These are phyloP conservation scores for Thaumetopoea pityocampa DNA, from an alignment of 1,140 invertebrate genomes.

Conservation along the genomic window DNA sequence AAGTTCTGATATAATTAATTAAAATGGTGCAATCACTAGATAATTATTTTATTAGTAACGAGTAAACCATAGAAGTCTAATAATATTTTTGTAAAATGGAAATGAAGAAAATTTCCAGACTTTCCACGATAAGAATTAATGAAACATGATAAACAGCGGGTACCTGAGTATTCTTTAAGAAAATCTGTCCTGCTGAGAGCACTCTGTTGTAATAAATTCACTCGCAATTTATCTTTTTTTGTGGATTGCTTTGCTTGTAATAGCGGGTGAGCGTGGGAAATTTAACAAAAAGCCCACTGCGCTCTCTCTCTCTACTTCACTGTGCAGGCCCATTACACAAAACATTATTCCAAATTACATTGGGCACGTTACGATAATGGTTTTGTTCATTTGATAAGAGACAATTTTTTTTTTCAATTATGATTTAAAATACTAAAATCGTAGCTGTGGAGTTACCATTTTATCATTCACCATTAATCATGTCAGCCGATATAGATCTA, in stretches of 20 bases:
- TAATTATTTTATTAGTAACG: too few relatives aligned
- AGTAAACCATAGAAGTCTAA: too few relatives aligned
- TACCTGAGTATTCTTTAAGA: constrained; percentile 44
- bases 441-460: constrained; percentile 5
- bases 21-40: too few relatives aligned
- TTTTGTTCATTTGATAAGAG: constrained; percentile 41
- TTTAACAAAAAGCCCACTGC: constrained; percentile 44
- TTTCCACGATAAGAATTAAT: constrained; percentile 30
- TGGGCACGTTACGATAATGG: constrained; percentile 42
- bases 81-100: too few relatives aligned
- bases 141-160: constrained; percentile 34
- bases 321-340: constrained; percentile 42
- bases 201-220: constrained; percentile 55
- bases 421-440: constrained; percentile 22
- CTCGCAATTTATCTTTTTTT: constrained; percentile 60
- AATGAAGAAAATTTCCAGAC: too few relatives aligned
- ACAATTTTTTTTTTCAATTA: constrained; percentile 36
- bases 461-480: too few relatives aligned
- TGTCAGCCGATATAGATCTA: too few relatives aligned
- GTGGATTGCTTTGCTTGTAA: constrained; percentile 53
- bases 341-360: constrained; percentile 52
- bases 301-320: constrained; percentile 37
- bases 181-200: constrained; percentile 57
- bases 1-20: not conserved
- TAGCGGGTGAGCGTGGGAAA: constrained; percentile 44